A percentile compares a stretch with the other conserved stretches of the same genome.
Evolutionary conservation across 1,140 invertebrate species (phyloP).

Genomic region (Schlechtendalia chinensis): DNA sequence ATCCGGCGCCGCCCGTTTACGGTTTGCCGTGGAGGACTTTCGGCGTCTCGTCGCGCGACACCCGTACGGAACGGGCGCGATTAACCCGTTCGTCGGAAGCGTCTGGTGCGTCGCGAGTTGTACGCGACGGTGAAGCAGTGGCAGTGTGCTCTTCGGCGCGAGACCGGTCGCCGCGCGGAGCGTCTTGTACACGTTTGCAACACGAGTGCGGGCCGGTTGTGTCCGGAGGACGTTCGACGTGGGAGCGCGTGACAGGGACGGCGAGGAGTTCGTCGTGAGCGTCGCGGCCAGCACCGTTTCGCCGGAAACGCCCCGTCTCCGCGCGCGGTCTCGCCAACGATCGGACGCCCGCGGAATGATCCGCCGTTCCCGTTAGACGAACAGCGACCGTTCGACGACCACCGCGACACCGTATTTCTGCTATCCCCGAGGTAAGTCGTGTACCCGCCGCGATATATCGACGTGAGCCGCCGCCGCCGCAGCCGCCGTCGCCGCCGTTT

Average conservation of each 20-base stretch:
- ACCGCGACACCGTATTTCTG: background rate
- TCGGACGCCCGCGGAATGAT: background rate
- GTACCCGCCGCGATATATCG: background rate
- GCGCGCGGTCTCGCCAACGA: background rate
- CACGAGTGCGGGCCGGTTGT: too few relatives aligned
- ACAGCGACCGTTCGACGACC: background rate
- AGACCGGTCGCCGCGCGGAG: too few relatives aligned
- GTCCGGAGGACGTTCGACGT: too few relatives aligned
- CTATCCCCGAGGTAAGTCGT: background rate
- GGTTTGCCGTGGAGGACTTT: too few relatives aligned
- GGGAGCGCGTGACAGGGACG: too few relatives aligned
- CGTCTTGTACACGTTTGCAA: too few relatives aligned
- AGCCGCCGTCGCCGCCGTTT: background rate
- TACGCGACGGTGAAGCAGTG: too few relatives aligned
- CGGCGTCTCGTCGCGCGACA: background rate
- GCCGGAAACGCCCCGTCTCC: background rate
- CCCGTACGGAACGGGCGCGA: background rate
- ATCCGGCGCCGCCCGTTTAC: too few relatives aligned
- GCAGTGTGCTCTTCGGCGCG: too few relatives aligned
- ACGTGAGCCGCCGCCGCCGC: background rate
- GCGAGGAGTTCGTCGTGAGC: too few relatives aligned
- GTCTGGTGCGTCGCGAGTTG: too few relatives aligned
- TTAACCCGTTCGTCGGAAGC: too few relatives aligned
- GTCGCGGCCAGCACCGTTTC: background rate
- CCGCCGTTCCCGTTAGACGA: background rate